Evolutionary conservation across 2,797 vertebrate genomes (phyloP).

Genomic region (Sebastiscus tertius): DNA sequence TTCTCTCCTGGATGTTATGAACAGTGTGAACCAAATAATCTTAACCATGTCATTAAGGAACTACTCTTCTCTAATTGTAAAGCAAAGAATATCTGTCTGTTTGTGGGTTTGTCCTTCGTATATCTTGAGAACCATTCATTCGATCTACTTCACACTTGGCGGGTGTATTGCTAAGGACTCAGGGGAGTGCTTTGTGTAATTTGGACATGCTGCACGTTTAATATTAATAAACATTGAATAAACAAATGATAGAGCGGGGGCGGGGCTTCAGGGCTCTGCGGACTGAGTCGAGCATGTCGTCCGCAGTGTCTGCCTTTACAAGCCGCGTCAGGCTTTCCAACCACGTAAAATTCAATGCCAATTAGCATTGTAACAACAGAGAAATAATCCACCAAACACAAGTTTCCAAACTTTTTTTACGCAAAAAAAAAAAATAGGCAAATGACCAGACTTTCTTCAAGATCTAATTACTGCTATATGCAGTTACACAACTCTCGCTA

Average conservation of each 20-base stretch:
- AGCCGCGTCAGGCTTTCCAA: too few species aligned
- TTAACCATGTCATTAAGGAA: background rate
- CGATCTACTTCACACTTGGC: background rate
- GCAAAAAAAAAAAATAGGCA: background rate
- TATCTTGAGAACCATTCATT: background rate
- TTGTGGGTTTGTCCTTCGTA: background rate
- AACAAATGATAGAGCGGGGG: too few species aligned
- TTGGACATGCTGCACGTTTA: background rate
- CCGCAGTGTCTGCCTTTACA: too few species aligned
- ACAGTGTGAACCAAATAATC: background rate
- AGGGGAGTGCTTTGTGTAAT: background rate
- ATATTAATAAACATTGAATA: background rate
- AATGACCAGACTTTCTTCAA: background rate
- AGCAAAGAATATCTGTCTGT: background rate
- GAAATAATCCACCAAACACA: too few species aligned
- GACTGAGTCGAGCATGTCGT: too few species aligned
- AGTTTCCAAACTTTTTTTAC: too few species aligned
- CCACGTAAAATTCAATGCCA: too few species aligned
- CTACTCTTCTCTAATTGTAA: background rate
- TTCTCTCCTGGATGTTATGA: background rate
- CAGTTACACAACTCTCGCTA: background rate
- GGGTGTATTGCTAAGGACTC: background rate
- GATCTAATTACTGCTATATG: background rate
- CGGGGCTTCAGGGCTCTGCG: too few species aligned
- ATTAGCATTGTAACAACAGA: too few species aligned